A percentile compares a stretch with the other conserved stretches of the same genome.
phyloP scores from a whole-genome alignment of 2,888 invertebrate genomes.

The Cantharis flavilabris region DNA sequence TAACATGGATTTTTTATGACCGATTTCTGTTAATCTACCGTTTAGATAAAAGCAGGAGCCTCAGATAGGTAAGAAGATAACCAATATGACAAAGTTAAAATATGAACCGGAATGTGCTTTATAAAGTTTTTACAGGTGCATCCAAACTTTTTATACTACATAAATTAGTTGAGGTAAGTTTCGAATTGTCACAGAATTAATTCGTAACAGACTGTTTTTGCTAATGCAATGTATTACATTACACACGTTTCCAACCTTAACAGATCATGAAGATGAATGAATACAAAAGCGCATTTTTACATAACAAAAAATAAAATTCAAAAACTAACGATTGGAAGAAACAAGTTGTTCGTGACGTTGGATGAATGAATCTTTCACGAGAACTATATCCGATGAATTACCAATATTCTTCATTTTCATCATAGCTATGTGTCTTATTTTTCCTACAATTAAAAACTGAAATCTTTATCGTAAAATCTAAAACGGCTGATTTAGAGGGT shows the following conservation, averaged over 20 bases:
- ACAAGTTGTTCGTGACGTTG: no score
- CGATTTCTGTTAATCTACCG: conserved; percentile 40
- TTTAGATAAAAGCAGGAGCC: conserved; percentile 35
- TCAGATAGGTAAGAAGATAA: conserved; percentile 36
- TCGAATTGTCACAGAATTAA: background rate
- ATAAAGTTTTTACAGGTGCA: background rate
- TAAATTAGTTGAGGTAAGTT: background rate
- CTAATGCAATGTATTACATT: background rate
- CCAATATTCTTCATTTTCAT: no score
- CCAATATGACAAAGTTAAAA: conserved; percentile 40
- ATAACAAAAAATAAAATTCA: no score
- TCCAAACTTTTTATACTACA: background rate
- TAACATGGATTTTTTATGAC: conserved; percentile 29
- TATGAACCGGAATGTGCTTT: conserved; percentile 28
- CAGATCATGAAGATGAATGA: background rate
- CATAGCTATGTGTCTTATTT: no score
- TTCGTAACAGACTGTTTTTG: background rate
- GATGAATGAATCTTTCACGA: no score
- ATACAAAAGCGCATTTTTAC: background rate
- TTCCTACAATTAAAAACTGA: background rate
- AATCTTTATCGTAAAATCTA: background rate
- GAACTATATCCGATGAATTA: no score
- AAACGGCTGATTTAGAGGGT: background rate
- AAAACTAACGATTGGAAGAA: no score
- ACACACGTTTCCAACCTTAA: background rate